Conservation (phyloP, 2,113 vertebrate species). For the Copsychus sechellarum region DNA sequence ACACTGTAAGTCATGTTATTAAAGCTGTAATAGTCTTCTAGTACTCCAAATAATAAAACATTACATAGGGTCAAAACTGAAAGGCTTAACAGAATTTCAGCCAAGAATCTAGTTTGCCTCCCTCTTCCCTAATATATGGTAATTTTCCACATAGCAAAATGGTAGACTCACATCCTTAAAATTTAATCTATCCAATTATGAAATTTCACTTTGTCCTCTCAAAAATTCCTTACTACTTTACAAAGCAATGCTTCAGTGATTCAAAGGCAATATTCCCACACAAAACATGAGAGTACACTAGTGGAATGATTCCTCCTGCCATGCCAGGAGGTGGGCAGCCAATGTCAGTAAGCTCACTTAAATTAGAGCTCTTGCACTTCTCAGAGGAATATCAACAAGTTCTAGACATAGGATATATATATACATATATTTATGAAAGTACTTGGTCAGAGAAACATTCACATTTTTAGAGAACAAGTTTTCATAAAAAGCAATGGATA, state of each 20-base stretch:
- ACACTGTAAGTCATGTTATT: neutral
- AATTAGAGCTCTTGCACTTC: neutral
- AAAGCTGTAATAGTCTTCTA: neutral
- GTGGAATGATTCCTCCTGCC: neutral
- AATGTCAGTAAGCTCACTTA: neutral
- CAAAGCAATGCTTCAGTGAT: neutral
- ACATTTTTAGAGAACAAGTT: neutral
- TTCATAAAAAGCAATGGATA: neutral
- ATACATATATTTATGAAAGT: neutral
- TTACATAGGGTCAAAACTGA: neutral
- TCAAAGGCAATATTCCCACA: neutral
- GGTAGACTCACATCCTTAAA: neutral
- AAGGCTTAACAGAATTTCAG: neutral
- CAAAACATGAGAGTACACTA: neutral
- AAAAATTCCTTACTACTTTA: neutral
- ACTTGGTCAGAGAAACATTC: neutral
- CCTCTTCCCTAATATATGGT: neutral
- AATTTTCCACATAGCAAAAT: neutral
- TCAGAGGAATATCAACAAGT: neutral
- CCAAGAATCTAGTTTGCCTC: neutral
- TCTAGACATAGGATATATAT: neutral
- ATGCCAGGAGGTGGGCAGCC: neutral
- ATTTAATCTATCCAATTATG: neutral
- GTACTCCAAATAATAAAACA: neutral
- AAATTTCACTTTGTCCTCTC: neutral